Conservation (phyloP, 2,797 vertebrate species). For the Euthynnus affinis region DNA sequence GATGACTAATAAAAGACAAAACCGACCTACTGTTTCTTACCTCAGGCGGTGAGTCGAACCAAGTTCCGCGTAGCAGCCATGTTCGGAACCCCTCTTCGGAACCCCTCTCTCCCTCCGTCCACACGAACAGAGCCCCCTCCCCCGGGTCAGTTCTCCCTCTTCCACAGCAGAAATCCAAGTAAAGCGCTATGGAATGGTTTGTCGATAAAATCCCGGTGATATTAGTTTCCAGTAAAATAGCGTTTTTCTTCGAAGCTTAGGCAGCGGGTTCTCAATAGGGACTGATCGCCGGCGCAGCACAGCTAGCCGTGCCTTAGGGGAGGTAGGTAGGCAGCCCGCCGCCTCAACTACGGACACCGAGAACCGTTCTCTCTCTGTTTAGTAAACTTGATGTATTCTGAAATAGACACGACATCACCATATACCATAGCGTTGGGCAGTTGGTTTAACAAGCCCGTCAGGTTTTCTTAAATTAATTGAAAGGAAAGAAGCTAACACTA, state of each 20-base stretch:
- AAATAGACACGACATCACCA: background rate
- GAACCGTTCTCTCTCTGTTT: conserved; percentile 20
- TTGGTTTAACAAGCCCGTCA: conserved; percentile 20
- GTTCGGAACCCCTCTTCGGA: conserved; percentile 85
- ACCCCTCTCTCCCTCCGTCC: conserved; percentile 82
- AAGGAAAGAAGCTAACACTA: conserved; percentile 66
- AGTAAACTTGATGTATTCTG: conserved; percentile 7
- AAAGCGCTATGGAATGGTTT: conserved; percentile 4
- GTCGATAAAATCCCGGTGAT: conserved; percentile 47
- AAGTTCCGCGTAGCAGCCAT: conserved; percentile 88
- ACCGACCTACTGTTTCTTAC: conserved; percentile 74
- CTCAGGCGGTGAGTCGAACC: conserved; percentile 88
- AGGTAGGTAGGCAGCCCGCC: conserved; percentile 74
- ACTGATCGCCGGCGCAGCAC: conserved; percentile 68
- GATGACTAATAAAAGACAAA: background rate
- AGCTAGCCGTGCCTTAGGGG: conserved; percentile 71
- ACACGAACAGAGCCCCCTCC: conserved; percentile 83
- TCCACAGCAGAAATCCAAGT: conserved; percentile 75
- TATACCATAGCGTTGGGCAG: background rate
- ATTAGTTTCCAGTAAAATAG: conserved; percentile 41
- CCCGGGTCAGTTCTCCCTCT: conserved; percentile 78
- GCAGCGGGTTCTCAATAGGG: conserved; percentile 44
- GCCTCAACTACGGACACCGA: conserved; percentile 59
- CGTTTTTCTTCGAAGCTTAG: conserved; percentile 49
- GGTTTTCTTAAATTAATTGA: conserved; percentile 44